Conservation (phyloP, 35 echinoderm and acorn worm species). For the Lytechinus variegatus region DNA sequence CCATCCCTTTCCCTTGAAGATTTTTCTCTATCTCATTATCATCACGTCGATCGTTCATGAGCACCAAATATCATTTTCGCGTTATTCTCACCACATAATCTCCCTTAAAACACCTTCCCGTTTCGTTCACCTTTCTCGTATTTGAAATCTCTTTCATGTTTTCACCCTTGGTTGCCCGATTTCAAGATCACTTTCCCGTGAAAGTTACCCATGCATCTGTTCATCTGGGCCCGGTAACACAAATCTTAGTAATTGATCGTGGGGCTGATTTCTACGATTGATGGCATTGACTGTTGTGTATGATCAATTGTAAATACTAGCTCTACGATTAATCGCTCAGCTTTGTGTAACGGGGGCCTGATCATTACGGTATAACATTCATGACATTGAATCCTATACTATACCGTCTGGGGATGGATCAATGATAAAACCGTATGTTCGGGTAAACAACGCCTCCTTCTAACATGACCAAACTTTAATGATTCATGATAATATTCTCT, state of each 20-base stretch:
- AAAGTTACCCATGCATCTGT: neutral
- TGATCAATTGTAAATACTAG: no score
- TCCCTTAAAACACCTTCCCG: neutral
- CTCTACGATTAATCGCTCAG: no score
- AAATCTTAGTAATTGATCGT: no score
- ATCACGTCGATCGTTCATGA: neutral
- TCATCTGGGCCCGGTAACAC: neutral
- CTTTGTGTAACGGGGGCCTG: no score
- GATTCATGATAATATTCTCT: neutral
- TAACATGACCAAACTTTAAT: neutral
- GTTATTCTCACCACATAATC: neutral
- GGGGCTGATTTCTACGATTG: no score
- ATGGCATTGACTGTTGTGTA: no score
- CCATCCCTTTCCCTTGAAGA: no score
- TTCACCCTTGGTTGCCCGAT: neutral
- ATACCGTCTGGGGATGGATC: neutral
- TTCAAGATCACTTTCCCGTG: neutral
- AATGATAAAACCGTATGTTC: neutral
- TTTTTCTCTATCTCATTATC: neutral
- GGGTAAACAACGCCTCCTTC: neutral
- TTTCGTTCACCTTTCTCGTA: neutral
- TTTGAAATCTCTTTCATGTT: neutral
- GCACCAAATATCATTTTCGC: neutral
- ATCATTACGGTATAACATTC: no score
- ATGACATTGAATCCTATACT: neutral